These are phyloP conservation scores for Bergia puertoricense DNA, from an alignment of 92 coral and sea anemone genomes.

Conservation along the genomic window DNA sequence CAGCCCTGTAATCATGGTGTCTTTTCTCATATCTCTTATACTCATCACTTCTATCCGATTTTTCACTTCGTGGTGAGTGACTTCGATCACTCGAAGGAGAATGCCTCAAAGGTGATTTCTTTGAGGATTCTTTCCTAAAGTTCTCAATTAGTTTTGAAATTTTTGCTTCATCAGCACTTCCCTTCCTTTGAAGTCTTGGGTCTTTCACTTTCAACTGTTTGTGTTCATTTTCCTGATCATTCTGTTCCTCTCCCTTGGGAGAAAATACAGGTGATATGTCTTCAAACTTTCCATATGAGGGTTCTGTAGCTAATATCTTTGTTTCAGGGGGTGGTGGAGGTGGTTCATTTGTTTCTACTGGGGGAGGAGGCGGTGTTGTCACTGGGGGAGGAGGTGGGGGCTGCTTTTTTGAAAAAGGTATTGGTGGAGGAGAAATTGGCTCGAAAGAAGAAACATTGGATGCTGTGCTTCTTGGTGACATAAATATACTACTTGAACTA, in stretches of 20 bases:
- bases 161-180: slow-evolving; percentile 52
- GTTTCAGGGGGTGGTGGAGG: slow-evolving; percentile 69
- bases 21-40: slow-evolving; percentile 68
- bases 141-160: slow-evolving; percentile 67
- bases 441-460: slow-evolving; percentile 80
- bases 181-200: slow-evolving; percentile 14
- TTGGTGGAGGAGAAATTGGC: slow-evolving; percentile 92
- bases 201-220: background rate
- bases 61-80: slow-evolving; percentile 74
- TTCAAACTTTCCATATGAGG: slow-evolving; percentile 67
- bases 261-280: slow-evolving; percentile 80
- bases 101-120: slow-evolving; percentile 42
- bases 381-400: slow-evolving; percentile 80
- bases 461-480: slow-evolving; percentile 66
- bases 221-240: slow-evolving; percentile 8
- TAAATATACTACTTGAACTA: slow-evolving; percentile 30
- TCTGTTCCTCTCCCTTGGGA: slow-evolving; percentile 51
- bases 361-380: slow-evolving; percentile 82
- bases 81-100: slow-evolving; percentile 64
- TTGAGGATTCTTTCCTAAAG: slow-evolving; percentile 63
- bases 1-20: slow-evolving; percentile 70
- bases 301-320: slow-evolving; percentile 18
- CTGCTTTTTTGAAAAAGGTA: slow-evolving; percentile 45
- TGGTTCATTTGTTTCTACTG: slow-evolving; percentile 58
- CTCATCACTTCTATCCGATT: slow-evolving; percentile 60